phyloP scores from a whole-genome alignment of 23 tunicate species.

The Halocynthia roretzi region DNA sequence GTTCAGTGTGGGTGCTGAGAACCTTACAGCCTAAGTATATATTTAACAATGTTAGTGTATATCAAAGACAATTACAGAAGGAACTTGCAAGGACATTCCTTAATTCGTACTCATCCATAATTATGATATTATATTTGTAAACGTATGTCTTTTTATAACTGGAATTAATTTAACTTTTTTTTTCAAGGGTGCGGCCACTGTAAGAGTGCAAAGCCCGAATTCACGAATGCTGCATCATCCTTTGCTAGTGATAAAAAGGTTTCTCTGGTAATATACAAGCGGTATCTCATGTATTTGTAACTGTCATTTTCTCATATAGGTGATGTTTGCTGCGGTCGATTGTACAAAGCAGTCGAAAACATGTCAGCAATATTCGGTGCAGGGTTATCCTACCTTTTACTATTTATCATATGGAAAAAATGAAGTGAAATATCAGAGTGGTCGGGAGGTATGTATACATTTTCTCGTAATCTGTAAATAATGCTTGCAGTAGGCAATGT shows the following conservation, averaged over 20 bases:
- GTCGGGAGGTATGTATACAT: conserved; percentile 57
- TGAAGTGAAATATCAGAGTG: conserved; percentile 54
- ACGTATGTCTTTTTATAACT: too few species aligned
- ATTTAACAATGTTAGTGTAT: too few species aligned
- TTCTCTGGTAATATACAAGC: not conserved
- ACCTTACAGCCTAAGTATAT: too few species aligned
- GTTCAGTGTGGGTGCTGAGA: too few species aligned
- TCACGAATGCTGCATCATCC: conserved; percentile 70
- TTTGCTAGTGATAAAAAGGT: conserved; percentile 91
- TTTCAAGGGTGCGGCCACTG: conserved; percentile 96
- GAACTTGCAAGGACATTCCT: too few species aligned
- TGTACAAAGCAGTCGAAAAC: conserved; percentile 57
- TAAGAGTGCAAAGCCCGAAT: conserved; percentile 91
- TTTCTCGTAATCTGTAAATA: too few species aligned
- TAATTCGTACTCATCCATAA: too few species aligned
- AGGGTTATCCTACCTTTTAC: conserved; percentile 89
- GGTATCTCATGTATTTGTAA: not conserved
- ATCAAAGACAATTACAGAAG: too few species aligned
- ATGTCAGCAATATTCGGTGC: conserved; percentile 56
- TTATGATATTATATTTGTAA: too few species aligned
- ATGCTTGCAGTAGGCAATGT: too few species aligned
- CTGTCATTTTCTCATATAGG: conserved; percentile 25
- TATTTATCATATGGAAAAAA: conserved; percentile 82
- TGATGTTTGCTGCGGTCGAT: conserved; percentile 87
- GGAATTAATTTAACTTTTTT: not conserved